Evolutionary conservation across 2,797 vertebrate genomes (phyloP).

Genomic region (Gouania willdenowi): DNA sequence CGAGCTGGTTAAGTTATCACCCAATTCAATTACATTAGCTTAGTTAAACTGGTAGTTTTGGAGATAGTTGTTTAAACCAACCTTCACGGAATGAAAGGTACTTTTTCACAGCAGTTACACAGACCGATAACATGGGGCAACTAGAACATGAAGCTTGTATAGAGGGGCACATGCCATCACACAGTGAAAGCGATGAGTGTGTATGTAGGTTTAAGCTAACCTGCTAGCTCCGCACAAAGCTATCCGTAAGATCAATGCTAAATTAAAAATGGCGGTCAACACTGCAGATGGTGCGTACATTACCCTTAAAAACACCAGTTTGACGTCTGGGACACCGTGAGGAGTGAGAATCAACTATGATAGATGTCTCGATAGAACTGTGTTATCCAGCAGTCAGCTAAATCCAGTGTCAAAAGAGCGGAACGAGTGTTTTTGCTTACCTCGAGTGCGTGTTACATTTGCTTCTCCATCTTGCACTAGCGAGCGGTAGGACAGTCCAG

Average conservation of each 20-base stretch:
- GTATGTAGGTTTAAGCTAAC: slow-evolving; percentile 17
- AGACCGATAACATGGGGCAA: too few relatives aligned
- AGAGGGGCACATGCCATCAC: slow-evolving; percentile 27
- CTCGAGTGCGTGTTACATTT: slow-evolving; percentile 76
- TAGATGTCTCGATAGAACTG: neutral
- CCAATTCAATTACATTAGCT: too few relatives aligned
- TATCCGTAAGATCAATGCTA: slow-evolving; percentile 69
- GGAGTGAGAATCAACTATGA: too few relatives aligned
- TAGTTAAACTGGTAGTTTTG: too few relatives aligned
- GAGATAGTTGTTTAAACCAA: too few relatives aligned
- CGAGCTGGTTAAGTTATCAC: too few relatives aligned
- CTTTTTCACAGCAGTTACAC: too few relatives aligned
- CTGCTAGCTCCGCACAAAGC: slow-evolving; percentile 64
- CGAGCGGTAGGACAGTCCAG: slow-evolving; percentile 58
- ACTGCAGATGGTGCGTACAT: slow-evolving; percentile 62
- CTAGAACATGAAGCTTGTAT: too few relatives aligned
- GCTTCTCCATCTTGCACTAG: slow-evolving; percentile 83
- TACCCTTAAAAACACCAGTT: slow-evolving; percentile 38
- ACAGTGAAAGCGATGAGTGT: slow-evolving; percentile 24
- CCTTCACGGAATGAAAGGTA: too few relatives aligned
- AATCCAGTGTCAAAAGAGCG: slow-evolving; percentile 1
- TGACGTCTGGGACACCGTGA: neutral
- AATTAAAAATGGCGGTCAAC: slow-evolving; percentile 85
- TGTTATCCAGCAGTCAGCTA: neutral
- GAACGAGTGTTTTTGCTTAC: slow-evolving; percentile 65